Conservation (phyloP, 2,113 vertebrate genomes). For the Coturnix japonica region DNA sequence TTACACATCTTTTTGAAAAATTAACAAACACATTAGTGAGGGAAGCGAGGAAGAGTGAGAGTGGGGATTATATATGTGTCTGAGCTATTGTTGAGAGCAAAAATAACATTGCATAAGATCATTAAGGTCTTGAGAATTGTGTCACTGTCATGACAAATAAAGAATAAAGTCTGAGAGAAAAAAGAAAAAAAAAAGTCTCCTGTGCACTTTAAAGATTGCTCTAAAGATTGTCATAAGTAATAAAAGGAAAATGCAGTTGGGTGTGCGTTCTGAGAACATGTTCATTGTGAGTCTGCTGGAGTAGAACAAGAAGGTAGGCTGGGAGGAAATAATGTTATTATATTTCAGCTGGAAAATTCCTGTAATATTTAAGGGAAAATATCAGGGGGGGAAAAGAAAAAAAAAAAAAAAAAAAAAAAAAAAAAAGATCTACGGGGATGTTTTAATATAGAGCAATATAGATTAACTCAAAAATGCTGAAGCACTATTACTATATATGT, state of each 20-base stretch:
- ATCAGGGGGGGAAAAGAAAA: neutral
- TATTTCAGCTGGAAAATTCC: slow-evolving; percentile 29
- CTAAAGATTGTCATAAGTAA: slow-evolving; percentile 36
- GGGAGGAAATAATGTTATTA: slow-evolving; percentile 19
- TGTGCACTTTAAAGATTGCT: slow-evolving; percentile 3
- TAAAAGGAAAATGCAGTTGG: slow-evolving; percentile 39
- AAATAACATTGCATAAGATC: slow-evolving; percentile 29
- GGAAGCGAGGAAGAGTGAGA: neutral
- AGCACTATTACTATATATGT: neutral
- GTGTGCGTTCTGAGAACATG: neutral
- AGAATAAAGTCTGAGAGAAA: neutral
- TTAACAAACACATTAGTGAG: neutral
- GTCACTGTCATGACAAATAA: neutral
- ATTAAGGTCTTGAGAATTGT: slow-evolving; percentile 13
- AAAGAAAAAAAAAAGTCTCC: neutral
- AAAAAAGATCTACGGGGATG: neutral
- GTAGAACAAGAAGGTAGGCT: slow-evolving; percentile 36
- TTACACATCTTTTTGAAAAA: neutral
- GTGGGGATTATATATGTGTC: neutral
- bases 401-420: too few relatives aligned
- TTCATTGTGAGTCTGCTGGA: slow-evolving; percentile 14
- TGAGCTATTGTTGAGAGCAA: neutral
- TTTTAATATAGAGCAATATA: slow-evolving; percentile 1
- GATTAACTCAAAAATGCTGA: neutral
- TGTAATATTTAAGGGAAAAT: slow-evolving; percentile 22